These are phyloP conservation scores for Mesitornis unicolor DNA, from an alignment of 2,113 vertebrate species.

Conservation along the genomic window DNA sequence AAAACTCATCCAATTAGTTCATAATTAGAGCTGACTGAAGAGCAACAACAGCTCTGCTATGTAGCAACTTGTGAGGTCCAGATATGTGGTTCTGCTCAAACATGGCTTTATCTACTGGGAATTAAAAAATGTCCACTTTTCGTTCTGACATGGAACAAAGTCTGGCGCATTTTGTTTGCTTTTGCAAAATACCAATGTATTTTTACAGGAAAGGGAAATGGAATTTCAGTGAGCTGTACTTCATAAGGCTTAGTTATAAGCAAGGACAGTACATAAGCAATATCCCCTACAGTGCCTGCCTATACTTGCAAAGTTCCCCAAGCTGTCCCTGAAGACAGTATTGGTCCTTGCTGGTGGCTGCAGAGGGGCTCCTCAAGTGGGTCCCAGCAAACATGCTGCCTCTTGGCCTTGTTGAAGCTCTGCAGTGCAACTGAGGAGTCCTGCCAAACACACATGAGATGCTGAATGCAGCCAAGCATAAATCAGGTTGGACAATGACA, in stretches of 20 bases:
- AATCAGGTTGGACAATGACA: neutral
- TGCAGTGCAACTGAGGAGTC: rapidly evolving
- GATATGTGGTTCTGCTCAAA: neutral
- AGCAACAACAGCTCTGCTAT: neutral
- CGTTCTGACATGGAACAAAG: neutral
- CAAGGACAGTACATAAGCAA: neutral
- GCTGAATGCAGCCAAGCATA: neutral
- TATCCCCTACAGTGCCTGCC: too few relatives aligned
- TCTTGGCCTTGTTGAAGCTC: neutral
- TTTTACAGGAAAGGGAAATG: neutral
- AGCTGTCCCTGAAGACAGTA: neutral
- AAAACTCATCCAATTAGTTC: neutral
- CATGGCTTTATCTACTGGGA: neutral
- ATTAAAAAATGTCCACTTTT: slow-evolving; percentile 42
- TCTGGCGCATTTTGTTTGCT: neutral
- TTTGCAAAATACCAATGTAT: neutral
- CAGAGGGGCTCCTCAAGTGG: neutral
- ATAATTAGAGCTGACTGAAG: slow-evolving; percentile 22
- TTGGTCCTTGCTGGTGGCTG: neutral
- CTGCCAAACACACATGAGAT: neutral
- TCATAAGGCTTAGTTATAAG: neutral
- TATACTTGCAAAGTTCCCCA: rapidly evolving
- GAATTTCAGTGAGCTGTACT: neutral
- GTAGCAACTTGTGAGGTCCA: slow-evolving; percentile 58
- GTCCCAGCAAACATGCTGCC: neutral